Conservation (phyloP, 2,888 invertebrate species). For the Alsophila aescularia region DNA sequence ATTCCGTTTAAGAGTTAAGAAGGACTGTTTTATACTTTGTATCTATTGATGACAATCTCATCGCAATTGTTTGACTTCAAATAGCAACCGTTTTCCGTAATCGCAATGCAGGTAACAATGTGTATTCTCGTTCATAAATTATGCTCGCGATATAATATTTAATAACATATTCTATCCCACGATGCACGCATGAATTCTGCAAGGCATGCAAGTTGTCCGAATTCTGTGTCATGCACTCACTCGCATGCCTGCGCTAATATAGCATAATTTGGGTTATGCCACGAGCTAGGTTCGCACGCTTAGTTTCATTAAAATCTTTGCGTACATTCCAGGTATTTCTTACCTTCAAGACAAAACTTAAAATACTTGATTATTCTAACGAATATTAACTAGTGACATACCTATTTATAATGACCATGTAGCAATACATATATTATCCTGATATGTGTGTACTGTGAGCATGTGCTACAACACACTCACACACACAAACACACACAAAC, state of each 20-base stretch:
- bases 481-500: no score
- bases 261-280: conserved; percentile 17
- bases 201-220: conserved; percentile 9
- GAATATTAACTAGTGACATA: no score
- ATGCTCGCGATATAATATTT: conserved; percentile 5
- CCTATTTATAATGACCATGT: no score
- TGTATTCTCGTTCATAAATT: background rate
- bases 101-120: background rate
- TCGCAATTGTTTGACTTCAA: no score
- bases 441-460: no score
- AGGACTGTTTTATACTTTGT: no score
- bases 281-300: conserved; percentile 18
- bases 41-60: no score
- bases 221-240: conserved; percentile 17
- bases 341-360: background rate
- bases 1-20: no score
- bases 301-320: conserved; percentile 7
- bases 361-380: background rate
- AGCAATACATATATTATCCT: no score
- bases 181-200: conserved; percentile 1
- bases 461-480: no score
- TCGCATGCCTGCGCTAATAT: conserved; percentile 17
- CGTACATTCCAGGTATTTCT: background rate
- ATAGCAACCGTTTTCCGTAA: no score
- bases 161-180: conserved; percentile 5